Evolutionary conservation across 2,113 vertebrate genomes (phyloP).

Genomic region (Anoura caudifer): DNA sequence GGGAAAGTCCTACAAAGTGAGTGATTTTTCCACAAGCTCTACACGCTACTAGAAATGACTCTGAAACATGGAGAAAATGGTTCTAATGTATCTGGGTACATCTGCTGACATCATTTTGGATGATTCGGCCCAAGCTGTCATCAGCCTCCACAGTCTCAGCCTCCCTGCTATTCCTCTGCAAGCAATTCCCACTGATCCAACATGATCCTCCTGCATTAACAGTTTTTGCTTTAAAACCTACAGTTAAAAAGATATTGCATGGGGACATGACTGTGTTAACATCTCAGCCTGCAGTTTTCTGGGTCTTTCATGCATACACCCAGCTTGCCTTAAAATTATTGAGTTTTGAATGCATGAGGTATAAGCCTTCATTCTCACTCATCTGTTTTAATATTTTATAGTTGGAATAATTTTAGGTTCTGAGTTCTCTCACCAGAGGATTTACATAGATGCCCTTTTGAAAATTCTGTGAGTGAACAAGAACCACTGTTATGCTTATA

Average conservation of each 20-base stretch:
- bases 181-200: conserved; percentile 34
- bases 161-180: background rate
- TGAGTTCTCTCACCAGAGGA: background rate
- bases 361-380: background rate
- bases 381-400: background rate
- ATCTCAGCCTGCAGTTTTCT: background rate
- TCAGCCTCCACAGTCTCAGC: conserved; percentile 8
- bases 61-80: background rate
- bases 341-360: background rate
- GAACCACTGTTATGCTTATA: background rate
- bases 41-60: background rate
- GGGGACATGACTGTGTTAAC: background rate
- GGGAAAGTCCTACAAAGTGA: background rate
- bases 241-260: background rate
- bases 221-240: conserved; percentile 21
- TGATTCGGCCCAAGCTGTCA: conserved; percentile 35
- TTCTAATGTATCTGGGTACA: background rate
- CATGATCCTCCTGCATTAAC: conserved; percentile 38
- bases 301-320: background rate
- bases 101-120: background rate
- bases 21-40: background rate
- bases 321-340: background rate
- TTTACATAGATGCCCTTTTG: background rate
- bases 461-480: background rate
- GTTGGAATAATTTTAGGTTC: background rate